These are phyloP conservation scores for Mythimna vitellina DNA, from an alignment of 2,888 invertebrate species.

Conservation along the genomic window DNA sequence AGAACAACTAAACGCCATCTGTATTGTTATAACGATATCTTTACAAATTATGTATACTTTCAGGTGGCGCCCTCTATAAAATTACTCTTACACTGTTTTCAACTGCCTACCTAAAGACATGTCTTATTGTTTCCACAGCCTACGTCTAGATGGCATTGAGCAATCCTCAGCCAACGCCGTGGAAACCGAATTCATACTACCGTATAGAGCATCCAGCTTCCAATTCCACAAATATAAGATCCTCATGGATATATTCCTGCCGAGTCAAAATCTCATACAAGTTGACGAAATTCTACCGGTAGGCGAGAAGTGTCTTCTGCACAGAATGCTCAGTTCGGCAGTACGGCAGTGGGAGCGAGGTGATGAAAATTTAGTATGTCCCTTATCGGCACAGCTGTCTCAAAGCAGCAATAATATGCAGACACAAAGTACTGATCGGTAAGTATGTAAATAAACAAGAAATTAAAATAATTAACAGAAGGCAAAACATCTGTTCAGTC, in stretches of 20 bases:
- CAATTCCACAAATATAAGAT: constrained; percentile 91
- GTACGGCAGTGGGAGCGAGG: constrained; percentile 91
- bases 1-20: constrained; percentile 32
- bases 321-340: constrained; percentile 91
- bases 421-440: constrained; percentile 75
- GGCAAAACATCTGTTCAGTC: constrained; percentile 4
- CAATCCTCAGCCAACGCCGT: constrained; percentile 84
- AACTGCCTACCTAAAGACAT: background rate
- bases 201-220: constrained; percentile 90
- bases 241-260: constrained; percentile 91
- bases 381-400: constrained; percentile 78
- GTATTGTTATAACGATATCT: background rate
- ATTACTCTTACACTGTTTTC: background rate
- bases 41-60: no score
- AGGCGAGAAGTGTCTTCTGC: constrained; percentile 88
- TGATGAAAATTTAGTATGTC: constrained; percentile 90
- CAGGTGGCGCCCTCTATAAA: constrained; percentile 29
- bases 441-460: constrained; percentile 43
- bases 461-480: background rate
- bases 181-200: constrained; percentile 88
- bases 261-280: constrained; percentile 83
- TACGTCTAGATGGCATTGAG: constrained; percentile 92
- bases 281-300: constrained; percentile 80
- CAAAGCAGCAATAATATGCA: constrained; percentile 71
- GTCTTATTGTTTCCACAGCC: constrained; percentile 78